These are phyloP conservation scores for Crotalus tigris DNA, from an alignment of 2,113 vertebrate genomes.

Conservation along the genomic window DNA sequence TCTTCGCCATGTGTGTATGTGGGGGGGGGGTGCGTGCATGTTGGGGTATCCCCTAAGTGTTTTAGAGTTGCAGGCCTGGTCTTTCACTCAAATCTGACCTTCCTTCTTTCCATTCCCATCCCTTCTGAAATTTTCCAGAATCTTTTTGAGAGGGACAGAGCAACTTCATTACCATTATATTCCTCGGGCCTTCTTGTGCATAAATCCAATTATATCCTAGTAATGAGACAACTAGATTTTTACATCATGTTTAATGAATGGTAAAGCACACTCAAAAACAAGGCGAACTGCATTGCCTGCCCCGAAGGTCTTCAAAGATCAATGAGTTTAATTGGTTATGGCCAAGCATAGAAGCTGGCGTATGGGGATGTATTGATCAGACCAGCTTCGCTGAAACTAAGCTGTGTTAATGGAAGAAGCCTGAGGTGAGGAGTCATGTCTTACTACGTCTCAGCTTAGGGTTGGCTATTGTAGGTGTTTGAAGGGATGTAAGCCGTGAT, in stretches of 20 bases:
- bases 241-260: conserved; percentile 53
- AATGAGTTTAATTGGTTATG: conserved; percentile 48
- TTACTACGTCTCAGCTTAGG: not conserved
- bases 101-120: not conserved
- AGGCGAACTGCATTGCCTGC: conserved; percentile 33
- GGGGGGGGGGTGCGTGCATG: no score
- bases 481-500: not conserved
- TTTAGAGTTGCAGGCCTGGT: not conserved
- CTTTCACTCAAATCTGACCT: not conserved
- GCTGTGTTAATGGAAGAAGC: not conserved
- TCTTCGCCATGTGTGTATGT: not conserved
- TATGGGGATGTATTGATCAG: conserved; percentile 25
- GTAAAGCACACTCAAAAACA: conserved; percentile 50
- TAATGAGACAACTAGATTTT: conserved; percentile 54
- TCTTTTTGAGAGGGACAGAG: conserved; percentile 11
- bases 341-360: conserved; percentile 17
- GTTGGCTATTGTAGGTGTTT: not conserved
- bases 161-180: conserved; percentile 32
- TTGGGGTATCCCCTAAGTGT: not conserved
- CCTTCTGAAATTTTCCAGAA: conserved; percentile 1
- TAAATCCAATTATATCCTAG: conserved; percentile 57
- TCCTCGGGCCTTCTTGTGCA: conserved; percentile 52
- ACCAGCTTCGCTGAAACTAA: conserved; percentile 10
- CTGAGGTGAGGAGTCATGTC: not conserved
- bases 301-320: conserved; percentile 33